Evolutionary conservation across 2,113 vertebrate genomes (phyloP), one percentile per base, ranked within the genome.

Genomic region (Nerophis ophidion): DNA sequence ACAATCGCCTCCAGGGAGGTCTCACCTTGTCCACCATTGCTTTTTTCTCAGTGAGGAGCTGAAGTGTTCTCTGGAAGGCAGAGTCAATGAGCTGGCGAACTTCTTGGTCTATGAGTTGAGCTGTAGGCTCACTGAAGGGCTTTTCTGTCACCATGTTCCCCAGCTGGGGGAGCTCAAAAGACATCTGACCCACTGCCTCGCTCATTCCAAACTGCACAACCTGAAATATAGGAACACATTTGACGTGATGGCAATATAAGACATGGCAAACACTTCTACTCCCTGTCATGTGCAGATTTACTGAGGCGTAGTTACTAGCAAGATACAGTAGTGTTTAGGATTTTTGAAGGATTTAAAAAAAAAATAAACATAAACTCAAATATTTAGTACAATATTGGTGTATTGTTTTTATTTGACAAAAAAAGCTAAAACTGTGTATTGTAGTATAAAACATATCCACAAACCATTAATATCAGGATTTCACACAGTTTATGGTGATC

Each of bases 181-280:
- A 99, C 72, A 97, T 88, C 80, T 94, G 95, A 14, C 97, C 97
- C 40, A 99, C 92, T 60, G 92, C 93, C 42, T 94, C 90, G 58
- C 93, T 98, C 95, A 99, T 97, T 51, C 97, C 97, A 77, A 97
- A 98, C 84, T 99, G 93, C 51, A 97, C 93, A 59, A 99, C 93
- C 96, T 84, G 15, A 74, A 66, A 55, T 16, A 63, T 16, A 33
- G 62, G 57, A 35, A 57, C 44, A 60, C 38, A 40, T 40, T 40
- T 40, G 8, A 40, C 1, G 7, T 9, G 10, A 9, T 40, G 8
- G 3, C 38, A 40, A 40, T 10, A 40, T 40, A 9, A 9, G 8
- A 40, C 38, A 40, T 40, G 38, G 38, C 38, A 26, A 26, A 40
- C 38, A 40, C 38, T 40, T 40, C 38, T 40, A 40, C 38, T 40